Conservation (phyloP, 1,140 invertebrate genomes). For the Caerostris darwini region DNA sequence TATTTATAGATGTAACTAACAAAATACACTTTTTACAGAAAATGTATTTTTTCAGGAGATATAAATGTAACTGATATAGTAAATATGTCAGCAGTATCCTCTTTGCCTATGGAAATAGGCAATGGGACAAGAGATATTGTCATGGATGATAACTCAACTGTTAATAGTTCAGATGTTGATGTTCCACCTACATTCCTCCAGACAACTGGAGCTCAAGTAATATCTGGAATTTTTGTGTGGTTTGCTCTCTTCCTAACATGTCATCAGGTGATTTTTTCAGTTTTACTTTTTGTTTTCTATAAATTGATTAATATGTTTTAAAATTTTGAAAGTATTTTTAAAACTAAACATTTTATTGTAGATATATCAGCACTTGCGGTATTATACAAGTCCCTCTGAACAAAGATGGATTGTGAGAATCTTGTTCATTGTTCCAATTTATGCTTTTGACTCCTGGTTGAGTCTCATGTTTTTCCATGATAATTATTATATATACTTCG, state of each 20-base stretch:
- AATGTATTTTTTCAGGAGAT: neutral
- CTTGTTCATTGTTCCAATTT: conserved; percentile 99
- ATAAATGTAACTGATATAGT: conserved; percentile 40
- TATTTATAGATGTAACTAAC: no score
- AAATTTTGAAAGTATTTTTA: no score
- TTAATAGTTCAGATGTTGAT: conserved; percentile 29
- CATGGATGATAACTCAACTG: conserved; percentile 21
- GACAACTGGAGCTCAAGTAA: conserved; percentile 94
- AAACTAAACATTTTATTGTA: conserved; percentile 83
- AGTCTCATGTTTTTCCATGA: conserved; percentile 98
- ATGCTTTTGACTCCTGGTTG: conserved; percentile 98
- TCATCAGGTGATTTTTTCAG: conserved; percentile 90
- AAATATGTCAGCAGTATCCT: neutral
- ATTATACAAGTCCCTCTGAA: conserved; percentile 93
- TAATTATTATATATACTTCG: conserved; percentile 99
- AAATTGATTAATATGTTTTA: no score
- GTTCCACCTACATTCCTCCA: conserved; percentile 88
- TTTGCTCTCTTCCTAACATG: conserved; percentile 97
- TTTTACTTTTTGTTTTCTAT: no score
- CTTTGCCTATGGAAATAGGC: neutral
- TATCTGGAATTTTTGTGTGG: conserved; percentile 98
- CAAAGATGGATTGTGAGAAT: conserved; percentile 99
- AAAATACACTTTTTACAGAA: neutral
- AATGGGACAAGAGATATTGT: conserved; percentile 34
- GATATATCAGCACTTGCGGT: conserved; percentile 97